Percentiles rank a stretch among this genome's conserved stretches.
Evolutionary conservation across 1,140 invertebrate species (phyloP).

Genomic region (Tetramorium parvispinum): DNA sequence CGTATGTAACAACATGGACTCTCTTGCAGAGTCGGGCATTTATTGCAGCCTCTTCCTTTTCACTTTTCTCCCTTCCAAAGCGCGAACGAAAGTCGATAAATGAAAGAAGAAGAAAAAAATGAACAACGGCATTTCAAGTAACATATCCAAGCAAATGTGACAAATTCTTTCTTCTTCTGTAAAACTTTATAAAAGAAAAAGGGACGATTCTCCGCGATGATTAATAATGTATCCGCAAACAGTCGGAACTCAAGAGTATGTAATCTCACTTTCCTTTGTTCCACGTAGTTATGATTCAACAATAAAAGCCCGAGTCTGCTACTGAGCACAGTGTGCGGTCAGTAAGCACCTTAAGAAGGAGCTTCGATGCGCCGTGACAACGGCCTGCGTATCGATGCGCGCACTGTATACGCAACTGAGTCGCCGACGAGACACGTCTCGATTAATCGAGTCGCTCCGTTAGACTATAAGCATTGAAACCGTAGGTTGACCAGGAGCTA

Average conservation of each 20-base stretch:
- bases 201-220: not conserved
- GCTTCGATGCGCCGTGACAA: conserved; percentile 67
- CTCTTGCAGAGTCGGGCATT: conserved; percentile 44
- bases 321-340: conserved; percentile 78
- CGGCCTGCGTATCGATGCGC: conserved; percentile 50
- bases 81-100: conserved; percentile 5
- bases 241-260: not conserved
- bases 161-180: not conserved
- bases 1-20: conserved; percentile 60
- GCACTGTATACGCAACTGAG: conserved; percentile 60
- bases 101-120: not conserved
- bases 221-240: not conserved
- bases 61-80: not conserved
- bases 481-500: conserved; percentile 15
- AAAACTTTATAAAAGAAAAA: not conserved
- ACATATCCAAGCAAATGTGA: not conserved
- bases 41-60: conserved; percentile 5
- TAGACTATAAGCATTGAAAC: conserved; percentile 54
- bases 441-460: conserved; percentile 59
- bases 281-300: not conserved
- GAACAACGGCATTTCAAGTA: not conserved
- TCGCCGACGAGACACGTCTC: conserved; percentile 62
- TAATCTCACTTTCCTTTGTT: not conserved
- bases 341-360: conserved; percentile 76
- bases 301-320: conserved; percentile 50